Percentiles rank a stretch among this genome's conserved stretches.
Conservation (phyloP, 2,113 vertebrate genomes). For the Engraulis encrasicolus region DNA sequence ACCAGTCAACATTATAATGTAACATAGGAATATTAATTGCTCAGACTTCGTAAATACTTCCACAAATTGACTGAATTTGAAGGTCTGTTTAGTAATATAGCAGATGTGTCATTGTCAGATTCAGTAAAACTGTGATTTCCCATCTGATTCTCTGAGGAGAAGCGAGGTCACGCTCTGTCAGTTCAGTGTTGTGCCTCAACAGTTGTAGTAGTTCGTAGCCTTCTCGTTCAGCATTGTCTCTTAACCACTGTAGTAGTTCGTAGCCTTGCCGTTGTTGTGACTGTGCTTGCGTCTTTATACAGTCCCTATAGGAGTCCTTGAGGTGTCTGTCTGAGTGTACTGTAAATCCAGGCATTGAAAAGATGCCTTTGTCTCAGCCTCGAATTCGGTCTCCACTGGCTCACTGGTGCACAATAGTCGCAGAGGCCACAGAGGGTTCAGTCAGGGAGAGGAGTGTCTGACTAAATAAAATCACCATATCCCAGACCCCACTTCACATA, state of each 20-base stretch:
- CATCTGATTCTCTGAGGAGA: not conserved
- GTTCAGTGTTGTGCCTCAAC: constrained; percentile 42
- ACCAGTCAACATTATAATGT: not conserved
- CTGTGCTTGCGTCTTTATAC: constrained; percentile 48
- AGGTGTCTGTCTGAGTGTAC: constrained; percentile 54
- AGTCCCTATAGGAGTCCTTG: constrained; percentile 53
- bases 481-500: constrained; percentile 14
- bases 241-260: constrained; percentile 27
- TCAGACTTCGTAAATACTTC: not conserved
- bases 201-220: constrained; percentile 33
- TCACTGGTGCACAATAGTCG: constrained; percentile 42
- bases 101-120: not conserved
- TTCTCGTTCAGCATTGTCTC: constrained; percentile 45
- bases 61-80: not conserved
- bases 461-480: constrained; percentile 42
- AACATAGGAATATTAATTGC: not conserved
- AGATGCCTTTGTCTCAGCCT: constrained; percentile 60
- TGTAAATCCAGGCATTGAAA: constrained; percentile 57
- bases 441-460: constrained; percentile 38
- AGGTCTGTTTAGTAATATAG: not conserved
- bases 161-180: not conserved
- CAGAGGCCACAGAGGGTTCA: constrained; percentile 49
- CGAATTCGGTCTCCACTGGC: constrained; percentile 36
- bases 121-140: not conserved
- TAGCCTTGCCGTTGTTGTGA: constrained; percentile 48